Evolutionary conservation across 1,140 invertebrate genomes (phyloP), one percentile per base, ranked within the genome.

Genomic region (Nephotettix cincticeps): DNA sequence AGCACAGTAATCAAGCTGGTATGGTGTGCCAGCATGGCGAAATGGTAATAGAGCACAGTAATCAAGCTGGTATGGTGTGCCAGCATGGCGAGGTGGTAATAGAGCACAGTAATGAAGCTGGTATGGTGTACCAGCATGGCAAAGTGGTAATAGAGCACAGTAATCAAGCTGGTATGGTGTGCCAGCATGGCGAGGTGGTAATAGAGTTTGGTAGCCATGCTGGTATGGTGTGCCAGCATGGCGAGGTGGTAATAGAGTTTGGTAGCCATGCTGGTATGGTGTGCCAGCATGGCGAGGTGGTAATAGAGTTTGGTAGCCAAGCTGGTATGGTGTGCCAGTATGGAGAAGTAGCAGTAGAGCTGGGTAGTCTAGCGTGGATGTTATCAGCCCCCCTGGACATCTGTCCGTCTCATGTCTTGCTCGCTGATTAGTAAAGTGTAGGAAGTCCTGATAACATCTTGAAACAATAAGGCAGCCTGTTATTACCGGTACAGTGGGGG

Each of bases 381-480:
- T 21, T 51, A 51, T 51, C 47, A 51, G 47, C 6, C 3, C 4
- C 6, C 6, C 47, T 51, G 4, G 47, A 51, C 47, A 29, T 32
- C 27, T 64, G 27, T 64, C 27, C 28, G 27, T 64, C 61, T 64
- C 30, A 25, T 32, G 28, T 36, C 28, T 19, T 32, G n/a, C 61
- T 36, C 30, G 25, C 29, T 64, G 61, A 64, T 64, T 64, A 64
- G 30, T 64, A 64, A 64, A 64, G 61, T 30, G 61, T 32, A 64
- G 61, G 61, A 64, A 64, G 61, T 64, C 4, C 56, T 30, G 61
- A 64, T 64, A 64, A 17, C 27, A 64, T 64, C 61, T 64, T 64
- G 30, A 64, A 64, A 64, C 61, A 64, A 64, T 64, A 64, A 32
- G 61, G 61, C 61, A 64, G 28, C 30, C 61, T 64, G 61, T 64